Conservation (phyloP, 1,140 invertebrate species). For the Agraylea sexmaculata region DNA sequence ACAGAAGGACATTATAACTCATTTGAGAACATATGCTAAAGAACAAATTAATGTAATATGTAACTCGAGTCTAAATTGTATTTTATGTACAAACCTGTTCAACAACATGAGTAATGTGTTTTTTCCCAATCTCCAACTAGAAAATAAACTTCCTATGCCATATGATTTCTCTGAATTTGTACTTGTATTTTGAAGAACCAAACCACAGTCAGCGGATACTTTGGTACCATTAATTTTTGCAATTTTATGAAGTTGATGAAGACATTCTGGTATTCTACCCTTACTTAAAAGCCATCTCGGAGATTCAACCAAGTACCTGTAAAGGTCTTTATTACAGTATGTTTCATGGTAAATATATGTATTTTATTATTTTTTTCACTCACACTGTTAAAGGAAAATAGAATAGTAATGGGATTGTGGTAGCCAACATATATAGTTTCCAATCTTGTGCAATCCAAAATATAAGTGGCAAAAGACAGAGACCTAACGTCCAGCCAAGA, state of each 20-base stretch:
- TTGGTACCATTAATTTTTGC: conserved; percentile 48
- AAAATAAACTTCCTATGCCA: conserved; percentile 45
- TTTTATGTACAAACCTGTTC: conserved; percentile 11
- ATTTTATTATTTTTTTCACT: conserved; percentile 2
- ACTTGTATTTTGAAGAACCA: conserved; percentile 24
- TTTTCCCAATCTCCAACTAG: conserved; percentile 39
- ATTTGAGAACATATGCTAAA: conserved; percentile 40
- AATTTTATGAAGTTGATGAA: conserved; percentile 45
- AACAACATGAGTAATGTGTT: conserved; percentile 30
- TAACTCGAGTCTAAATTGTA: background rate
- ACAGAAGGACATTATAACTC: conserved; percentile 44
- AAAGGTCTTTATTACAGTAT: conserved; percentile 2
- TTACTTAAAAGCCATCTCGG: conserved; percentile 53
- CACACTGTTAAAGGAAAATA: conserved; percentile 33
- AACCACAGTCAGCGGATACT: conserved; percentile 31
- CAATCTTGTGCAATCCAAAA: conserved; percentile 46
- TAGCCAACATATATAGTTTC: conserved; percentile 39
- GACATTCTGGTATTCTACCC: conserved; percentile 42
- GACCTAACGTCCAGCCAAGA: conserved; percentile 35
- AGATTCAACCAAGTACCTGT: conserved; percentile 46
- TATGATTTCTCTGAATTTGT: conserved; percentile 29
- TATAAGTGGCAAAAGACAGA: conserved; percentile 41
- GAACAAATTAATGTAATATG: conserved; percentile 5
- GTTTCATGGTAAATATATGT: background rate
- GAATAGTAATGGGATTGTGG: conserved; percentile 30